Conservation (phyloP, 1,140 invertebrate genomes). For the Diuraphis noxia region DNA sequence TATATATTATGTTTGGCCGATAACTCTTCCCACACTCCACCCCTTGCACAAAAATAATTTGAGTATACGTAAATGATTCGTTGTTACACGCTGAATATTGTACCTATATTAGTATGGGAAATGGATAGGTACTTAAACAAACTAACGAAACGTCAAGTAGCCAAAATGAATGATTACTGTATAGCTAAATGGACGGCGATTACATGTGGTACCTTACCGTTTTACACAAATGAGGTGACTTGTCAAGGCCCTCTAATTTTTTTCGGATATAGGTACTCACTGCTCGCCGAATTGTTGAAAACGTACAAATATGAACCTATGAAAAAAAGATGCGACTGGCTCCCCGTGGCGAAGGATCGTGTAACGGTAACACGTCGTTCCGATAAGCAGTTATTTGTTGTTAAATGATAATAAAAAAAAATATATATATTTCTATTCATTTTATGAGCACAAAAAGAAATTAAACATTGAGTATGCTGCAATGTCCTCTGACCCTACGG, state of each 20-base stretch:
- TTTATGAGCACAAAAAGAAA: not conserved
- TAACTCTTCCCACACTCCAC: not conserved
- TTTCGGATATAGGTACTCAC: not conserved
- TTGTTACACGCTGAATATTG: not conserved
- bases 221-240: conserved; percentile 7
- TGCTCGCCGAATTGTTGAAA: no score
- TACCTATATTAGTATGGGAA: conserved; percentile 12
- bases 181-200: not conserved
- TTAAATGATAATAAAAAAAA: not conserved
- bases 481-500: not conserved
- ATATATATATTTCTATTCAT: not conserved
- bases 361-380: conserved; percentile 25
- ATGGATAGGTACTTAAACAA: conserved; percentile 43
- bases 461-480: not conserved
- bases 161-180: conserved; percentile 34
- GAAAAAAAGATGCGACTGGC: not conserved
- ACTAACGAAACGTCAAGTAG: conserved; percentile 19
- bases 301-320: not conserved
- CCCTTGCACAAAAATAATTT: not conserved
- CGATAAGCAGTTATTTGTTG: not conserved
- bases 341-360: not conserved
- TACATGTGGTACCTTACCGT: not conserved
- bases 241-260: conserved; percentile 8
- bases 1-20: not conserved
- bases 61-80: not conserved